phyloP scores from a whole-genome alignment of 2,888 invertebrate species.

The Emmelina monodactyla region DNA sequence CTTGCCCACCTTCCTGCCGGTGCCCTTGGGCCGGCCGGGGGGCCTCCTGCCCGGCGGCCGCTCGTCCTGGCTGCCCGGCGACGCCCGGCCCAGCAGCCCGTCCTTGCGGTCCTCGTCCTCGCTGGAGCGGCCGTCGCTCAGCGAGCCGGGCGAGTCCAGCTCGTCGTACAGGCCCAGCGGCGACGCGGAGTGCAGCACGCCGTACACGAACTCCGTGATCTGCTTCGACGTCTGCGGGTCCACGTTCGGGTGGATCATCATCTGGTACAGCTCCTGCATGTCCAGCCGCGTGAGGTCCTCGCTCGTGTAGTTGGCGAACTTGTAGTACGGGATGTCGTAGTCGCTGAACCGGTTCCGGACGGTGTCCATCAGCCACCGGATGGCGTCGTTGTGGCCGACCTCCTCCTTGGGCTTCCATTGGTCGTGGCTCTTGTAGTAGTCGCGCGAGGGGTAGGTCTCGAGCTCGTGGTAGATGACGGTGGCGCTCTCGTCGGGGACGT shows the following conservation, averaged over 20 bases:
- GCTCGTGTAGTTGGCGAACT: slow-evolving; percentile 44
- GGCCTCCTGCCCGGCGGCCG: slow-evolving; percentile 54
- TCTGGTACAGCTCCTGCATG: slow-evolving; percentile 40
- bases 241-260: slow-evolving; percentile 36
- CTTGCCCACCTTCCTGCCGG: slow-evolving; percentile 49
- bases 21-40: slow-evolving; percentile 64
- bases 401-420: slow-evolving; percentile 57
- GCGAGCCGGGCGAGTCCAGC: background rate
- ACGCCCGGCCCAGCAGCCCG: slow-evolving; percentile 51
- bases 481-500: slow-evolving; percentile 45
- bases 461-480: slow-evolving; percentile 49
- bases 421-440: slow-evolving; percentile 63
- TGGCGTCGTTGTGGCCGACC: slow-evolving; percentile 66
- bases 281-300: slow-evolving; percentile 42
- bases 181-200: slow-evolving; percentile 28
- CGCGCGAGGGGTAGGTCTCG: slow-evolving; percentile 41
- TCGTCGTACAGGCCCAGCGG: background rate
- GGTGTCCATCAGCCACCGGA: slow-evolving; percentile 60
- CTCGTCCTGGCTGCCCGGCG: slow-evolving; percentile 63
- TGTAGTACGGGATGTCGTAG: slow-evolving; percentile 46
- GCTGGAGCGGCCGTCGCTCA: background rate
- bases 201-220: slow-evolving; percentile 40
- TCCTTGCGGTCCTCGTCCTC: slow-evolving; percentile 36
- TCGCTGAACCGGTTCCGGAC: slow-evolving; percentile 29
- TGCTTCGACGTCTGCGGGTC: slow-evolving; percentile 32